A percentile compares a stretch with the other conserved stretches of the same genome.
phyloP scores from a whole-genome alignment of 1,140 invertebrate genomes.

The Pachypsylla venusta region DNA sequence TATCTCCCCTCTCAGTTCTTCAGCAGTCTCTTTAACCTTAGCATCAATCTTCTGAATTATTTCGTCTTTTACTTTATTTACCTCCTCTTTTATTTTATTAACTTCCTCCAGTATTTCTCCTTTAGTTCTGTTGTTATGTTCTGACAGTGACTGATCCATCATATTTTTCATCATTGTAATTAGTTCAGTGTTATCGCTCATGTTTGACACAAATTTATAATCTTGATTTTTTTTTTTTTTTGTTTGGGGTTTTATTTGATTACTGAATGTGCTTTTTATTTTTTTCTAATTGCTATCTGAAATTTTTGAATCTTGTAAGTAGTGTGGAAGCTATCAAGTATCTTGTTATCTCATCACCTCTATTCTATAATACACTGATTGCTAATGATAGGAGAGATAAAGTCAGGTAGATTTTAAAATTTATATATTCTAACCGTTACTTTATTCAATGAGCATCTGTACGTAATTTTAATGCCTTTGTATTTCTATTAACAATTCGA shows the following conservation, averaged over 20 bases:
- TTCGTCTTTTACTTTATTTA: background rate
- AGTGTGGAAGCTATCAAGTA: no score
- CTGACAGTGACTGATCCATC: background rate
- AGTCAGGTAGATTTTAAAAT: no score
- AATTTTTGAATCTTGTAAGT: background rate
- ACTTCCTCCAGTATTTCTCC: background rate
- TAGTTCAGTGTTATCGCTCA: background rate
- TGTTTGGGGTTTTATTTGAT: background rate
- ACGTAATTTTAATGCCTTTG: background rate
- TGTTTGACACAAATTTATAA: background rate
- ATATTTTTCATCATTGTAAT: background rate
- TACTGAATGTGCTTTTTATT: background rate
- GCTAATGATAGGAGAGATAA: background rate
- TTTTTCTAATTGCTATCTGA: background rate
- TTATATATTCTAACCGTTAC: no score
- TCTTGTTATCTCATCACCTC: no score
- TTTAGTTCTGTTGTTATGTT: background rate
- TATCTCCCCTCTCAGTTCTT: background rate
- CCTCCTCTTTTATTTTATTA: no score
- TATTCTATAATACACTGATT: background rate
- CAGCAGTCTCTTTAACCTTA: background rate
- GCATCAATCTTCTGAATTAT: background rate
- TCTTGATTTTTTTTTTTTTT: background rate
- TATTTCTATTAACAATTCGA: background rate
- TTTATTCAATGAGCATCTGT: background rate